Base-by-base conservation (phyloP, 2,113 vertebrate genomes). In the Leptobrachium ailaonicum region DNA sequence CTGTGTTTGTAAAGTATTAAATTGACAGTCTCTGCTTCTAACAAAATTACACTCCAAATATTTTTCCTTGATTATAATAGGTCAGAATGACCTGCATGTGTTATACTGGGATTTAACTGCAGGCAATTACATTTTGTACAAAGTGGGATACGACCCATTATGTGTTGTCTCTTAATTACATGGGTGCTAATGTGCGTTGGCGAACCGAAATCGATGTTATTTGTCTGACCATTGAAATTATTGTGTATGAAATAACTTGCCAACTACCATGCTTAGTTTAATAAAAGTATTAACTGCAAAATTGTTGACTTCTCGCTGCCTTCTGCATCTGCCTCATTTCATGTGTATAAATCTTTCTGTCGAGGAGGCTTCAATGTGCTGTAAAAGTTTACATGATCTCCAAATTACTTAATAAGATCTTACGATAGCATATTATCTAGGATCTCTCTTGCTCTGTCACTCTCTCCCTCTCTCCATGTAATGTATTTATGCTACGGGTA, bases 1-100 rank as follows among this genome's bases (percentile, higher is more conserved):
- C 41, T 53, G 43, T 32, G 45, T 80, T 56, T 74, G 63, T 42
- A 68, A 73, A 81, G n/a, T 68, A 50, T n/a, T 69, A 63, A 68
- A 75, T 81, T 74, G 53, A 81, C 69, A 50, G 5, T 10, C 13
- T n/a, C 54, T 75, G 66, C 67, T 74, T 45, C 12, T 40, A 53
- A 50, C 71, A 62, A 32, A 75, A 81, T 81, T 75, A 69, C 7
- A 66, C 64, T 73, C 71, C 66, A 75, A 75, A 69, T 75, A 75
- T 75, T 81, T 69, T 81, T 81, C 63, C 73, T 80, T 7, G 43
- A n/a, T 45, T 13, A 69, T 43, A 75, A 60, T 13, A 41, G 79
- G 71, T 69, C 79, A 81, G 41, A 20, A 41, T 75, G 72, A 81
- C 79, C 79, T 81, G 79, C 8, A 62, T 75, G 66, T 58, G 71